Evolutionary conservation across 1,140 invertebrate genomes (phyloP), one percentile per base, ranked within the genome.

Genomic region (Wasmannia auropunctata): DNA sequence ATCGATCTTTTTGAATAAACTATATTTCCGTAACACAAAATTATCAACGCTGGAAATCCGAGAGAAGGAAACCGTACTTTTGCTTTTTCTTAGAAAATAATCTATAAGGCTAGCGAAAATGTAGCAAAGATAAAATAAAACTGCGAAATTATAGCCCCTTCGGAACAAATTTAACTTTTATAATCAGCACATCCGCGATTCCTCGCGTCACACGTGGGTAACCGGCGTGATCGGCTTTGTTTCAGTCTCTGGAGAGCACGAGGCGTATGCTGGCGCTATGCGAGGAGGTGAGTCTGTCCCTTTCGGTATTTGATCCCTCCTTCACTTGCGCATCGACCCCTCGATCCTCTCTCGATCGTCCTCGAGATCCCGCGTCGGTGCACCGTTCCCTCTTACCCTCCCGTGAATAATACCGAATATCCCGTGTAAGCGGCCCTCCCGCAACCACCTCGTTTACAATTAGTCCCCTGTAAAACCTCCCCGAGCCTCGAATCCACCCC

Each of bases 201-300:
- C 58, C 19, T 40, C 70, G 16, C n/a, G 43, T 40, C 1, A 40
- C 51, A 69, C 43, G 80, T 74, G 37, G 28, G 22, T 83, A 79
- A 88, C 19, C 22, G 43, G 43, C 25, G 19, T 65, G 43, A 84
- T 54, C 76, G 79, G 16, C 85, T 85, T 87, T 92, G 92, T 98
- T 98, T 95, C 96, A 99, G 98, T 99, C 99, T 28, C 95, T 99
- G 96, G 99, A 99, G 95, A 98, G 98, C 92, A 99, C 99, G 34
- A 96, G 99, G 92, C 98, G 98, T 93, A 99, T 99, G 99, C 96
- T 99, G 95, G 96, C 97, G 85, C 96, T 99, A 95, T 99, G 98
- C 95, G 99, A 99, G 95, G 99, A 99, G 98, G 98, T 99, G 96
- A 97, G 97, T 96, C 88, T 76, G n/a, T 87, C 81, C 70, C 37